A percentile compares a stretch with the other conserved stretches of the same genome.
Conservation (phyloP, 2,797 vertebrate species). For the Takifugu ocellatus region DNA sequence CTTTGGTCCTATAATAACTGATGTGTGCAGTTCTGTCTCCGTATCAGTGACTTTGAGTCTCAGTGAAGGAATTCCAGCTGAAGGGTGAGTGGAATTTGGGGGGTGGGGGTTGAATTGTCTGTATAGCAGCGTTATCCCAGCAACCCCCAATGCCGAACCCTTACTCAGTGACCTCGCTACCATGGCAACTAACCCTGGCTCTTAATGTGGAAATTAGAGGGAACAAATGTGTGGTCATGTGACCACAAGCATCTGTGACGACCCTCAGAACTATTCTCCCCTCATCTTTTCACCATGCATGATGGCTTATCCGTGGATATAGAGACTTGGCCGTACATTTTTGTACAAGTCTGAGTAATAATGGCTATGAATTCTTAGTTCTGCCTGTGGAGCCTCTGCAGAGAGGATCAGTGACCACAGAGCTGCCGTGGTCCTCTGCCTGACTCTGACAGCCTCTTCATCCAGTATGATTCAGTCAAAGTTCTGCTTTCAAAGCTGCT, state of each 20-base stretch:
- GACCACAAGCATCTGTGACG: slow-evolving; percentile 29
- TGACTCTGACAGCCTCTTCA: not conserved
- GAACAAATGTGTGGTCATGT: slow-evolving; percentile 7
- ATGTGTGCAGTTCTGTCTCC: slow-evolving; percentile 2
- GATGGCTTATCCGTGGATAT: no score
- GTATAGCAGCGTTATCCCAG: slow-evolving; percentile 44
- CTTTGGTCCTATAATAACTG: no score
- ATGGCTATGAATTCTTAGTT: no score
- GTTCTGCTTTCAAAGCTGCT: no score
- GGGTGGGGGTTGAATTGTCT: slow-evolving; percentile 20
- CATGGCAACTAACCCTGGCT: slow-evolving; percentile 53
- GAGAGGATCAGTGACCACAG: no score
- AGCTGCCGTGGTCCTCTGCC: no score
- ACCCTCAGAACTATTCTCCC: slow-evolving; percentile 44
- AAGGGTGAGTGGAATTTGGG: slow-evolving; percentile 45
- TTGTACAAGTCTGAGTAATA: no score
- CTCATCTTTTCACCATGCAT: slow-evolving; percentile 1
- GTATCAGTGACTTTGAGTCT: slow-evolving; percentile 24
- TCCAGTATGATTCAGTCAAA: not conserved
- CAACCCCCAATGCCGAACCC: slow-evolving; percentile 19
- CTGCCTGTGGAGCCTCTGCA: no score
- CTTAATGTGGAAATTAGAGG: slow-evolving; percentile 33
- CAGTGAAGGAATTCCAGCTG: slow-evolving; percentile 36
- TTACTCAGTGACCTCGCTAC: slow-evolving; percentile 38
- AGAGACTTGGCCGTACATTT: no score